phyloP scores from a whole-genome alignment of 2,797 vertebrate species.

The Allobates femoralis region DNA sequence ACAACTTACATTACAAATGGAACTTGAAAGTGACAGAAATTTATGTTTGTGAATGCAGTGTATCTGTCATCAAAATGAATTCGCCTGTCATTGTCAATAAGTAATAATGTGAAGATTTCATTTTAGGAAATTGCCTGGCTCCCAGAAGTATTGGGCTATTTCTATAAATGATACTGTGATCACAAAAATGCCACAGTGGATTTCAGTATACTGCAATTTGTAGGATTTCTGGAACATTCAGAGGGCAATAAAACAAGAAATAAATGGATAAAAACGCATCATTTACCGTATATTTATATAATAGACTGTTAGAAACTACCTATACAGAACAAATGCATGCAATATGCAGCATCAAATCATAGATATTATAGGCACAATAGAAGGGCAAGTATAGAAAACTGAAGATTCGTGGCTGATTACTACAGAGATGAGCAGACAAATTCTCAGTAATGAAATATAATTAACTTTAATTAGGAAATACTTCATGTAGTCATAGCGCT shows the following conservation, averaged over 20 bases:
- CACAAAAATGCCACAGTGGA: slow-evolving; percentile 34
- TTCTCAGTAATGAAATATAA: neutral
- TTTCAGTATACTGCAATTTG: neutral
- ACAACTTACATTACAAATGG: slow-evolving; percentile 5
- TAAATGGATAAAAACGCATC: neutral
- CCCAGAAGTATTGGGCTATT: slow-evolving; percentile 16
- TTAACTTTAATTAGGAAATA: neutral
- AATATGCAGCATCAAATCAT: neutral
- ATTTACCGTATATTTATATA: neutral
- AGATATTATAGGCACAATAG: neutral
- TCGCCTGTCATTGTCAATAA: slow-evolving; percentile 31
- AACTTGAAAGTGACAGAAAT: slow-evolving; percentile 20
- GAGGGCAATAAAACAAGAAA: neutral
- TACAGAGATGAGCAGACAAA: neutral
- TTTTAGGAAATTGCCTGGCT: slow-evolving; percentile 30
- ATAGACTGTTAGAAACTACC: neutral
- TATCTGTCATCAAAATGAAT: slow-evolving; percentile 34
- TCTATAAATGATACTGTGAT: slow-evolving; percentile 23
- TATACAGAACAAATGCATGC: neutral
- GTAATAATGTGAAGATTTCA: slow-evolving; percentile 44
- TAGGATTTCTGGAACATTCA: neutral
- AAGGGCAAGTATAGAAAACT: neutral
- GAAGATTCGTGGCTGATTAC: neutral
- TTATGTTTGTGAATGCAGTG: slow-evolving; percentile 15
- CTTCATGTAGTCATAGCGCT: neutral